These are phyloP conservation scores for Odontomachus brunneus DNA, from an alignment of 1,140 invertebrate species.

Conservation along the genomic window DNA sequence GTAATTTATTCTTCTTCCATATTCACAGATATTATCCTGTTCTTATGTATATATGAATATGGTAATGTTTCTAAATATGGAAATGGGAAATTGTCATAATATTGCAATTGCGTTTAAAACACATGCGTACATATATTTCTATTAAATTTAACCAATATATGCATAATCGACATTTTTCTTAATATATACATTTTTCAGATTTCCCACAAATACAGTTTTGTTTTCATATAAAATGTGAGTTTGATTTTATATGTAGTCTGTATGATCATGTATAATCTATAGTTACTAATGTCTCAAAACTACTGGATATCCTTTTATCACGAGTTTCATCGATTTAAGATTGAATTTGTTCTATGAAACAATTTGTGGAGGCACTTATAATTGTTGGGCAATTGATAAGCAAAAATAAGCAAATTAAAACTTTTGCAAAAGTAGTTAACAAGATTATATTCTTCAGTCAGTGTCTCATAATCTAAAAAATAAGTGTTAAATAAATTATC, in stretches of 20 bases:
- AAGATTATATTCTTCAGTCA: too few relatives aligned
- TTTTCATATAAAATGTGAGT: neutral
- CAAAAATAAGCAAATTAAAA: too few relatives aligned
- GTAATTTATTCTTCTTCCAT: neutral
- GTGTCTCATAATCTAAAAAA: too few relatives aligned
- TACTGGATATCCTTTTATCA: too few relatives aligned
- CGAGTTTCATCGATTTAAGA: too few relatives aligned
- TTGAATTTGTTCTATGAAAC: too few relatives aligned
- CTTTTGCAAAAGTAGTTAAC: too few relatives aligned
- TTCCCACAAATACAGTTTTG: neutral
- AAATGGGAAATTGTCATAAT: neutral
- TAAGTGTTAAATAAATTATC: too few relatives aligned
- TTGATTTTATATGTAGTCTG: neutral
- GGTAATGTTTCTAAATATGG: slow-evolving; percentile 26
- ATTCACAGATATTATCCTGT: neutral
- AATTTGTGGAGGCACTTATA: too few relatives aligned
- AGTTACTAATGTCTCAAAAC: too few relatives aligned
- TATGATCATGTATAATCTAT: too few relatives aligned
- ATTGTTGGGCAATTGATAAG: too few relatives aligned
- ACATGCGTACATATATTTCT: neutral
- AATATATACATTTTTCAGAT: neutral
- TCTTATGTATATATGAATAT: neutral
- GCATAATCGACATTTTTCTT: neutral
- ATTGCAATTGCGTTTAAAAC: neutral
- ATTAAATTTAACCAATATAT: neutral